Percentiles rank a stretch among this genome's conserved stretches.
These are phyloP conservation scores for Microchirus variegatus DNA, from an alignment of 2,797 vertebrate genomes.

Conservation along the genomic window DNA sequence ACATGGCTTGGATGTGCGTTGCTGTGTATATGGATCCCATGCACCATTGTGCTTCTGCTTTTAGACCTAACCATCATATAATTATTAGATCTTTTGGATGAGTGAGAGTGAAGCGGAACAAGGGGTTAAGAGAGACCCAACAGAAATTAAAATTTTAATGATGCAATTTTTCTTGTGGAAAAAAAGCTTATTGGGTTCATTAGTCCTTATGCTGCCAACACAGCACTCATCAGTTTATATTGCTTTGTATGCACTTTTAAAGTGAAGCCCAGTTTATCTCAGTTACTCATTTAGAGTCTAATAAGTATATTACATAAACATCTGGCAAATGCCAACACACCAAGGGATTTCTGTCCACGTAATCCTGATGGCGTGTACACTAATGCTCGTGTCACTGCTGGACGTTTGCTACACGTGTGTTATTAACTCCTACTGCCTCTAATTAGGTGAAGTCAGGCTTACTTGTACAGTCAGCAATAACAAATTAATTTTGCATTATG, in stretches of 20 bases:
- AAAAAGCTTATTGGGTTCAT: constrained; percentile 23
- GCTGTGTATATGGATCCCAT: background rate
- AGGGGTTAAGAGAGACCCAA: constrained; percentile 11
- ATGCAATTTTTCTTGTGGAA: constrained; percentile 16
- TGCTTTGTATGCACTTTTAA: constrained; percentile 28
- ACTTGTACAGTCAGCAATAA: constrained; percentile 7
- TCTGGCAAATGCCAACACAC: constrained; percentile 18
- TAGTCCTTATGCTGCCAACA: constrained; percentile 22
- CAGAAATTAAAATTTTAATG: constrained; percentile 28
- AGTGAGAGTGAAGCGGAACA: constrained; percentile 5
- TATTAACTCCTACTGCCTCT: constrained; percentile 17
- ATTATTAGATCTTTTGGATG: constrained; percentile 4
- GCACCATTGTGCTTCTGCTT: background rate
- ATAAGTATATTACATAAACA: constrained; percentile 30
- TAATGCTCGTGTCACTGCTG: background rate
- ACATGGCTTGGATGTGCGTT: background rate
- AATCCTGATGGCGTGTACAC: background rate
- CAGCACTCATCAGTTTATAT: constrained; percentile 16
- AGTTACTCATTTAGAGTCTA: constrained; percentile 15
- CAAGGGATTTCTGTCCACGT: background rate
- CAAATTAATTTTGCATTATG: background rate
- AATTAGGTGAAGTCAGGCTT: constrained; percentile 6
- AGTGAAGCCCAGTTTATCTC: constrained; percentile 38
- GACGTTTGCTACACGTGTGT: constrained; percentile 6
- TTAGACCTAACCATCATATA: background rate